Base-by-base conservation (phyloP, 2,113 vertebrate genomes). In the Benitochromis conjunctus region DNA sequence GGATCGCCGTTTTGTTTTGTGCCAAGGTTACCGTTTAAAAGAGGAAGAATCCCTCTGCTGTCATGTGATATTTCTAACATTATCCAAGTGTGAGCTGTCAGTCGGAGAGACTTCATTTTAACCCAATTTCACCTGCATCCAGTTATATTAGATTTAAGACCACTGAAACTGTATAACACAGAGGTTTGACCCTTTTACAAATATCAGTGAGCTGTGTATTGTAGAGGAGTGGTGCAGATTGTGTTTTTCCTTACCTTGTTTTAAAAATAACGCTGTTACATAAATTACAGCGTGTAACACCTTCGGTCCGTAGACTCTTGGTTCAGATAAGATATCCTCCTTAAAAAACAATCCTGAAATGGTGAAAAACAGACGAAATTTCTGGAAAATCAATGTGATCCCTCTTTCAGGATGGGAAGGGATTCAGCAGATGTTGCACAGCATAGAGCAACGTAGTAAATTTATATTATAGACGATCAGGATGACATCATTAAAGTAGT, bases 31-130 rank as follows among this genome's bases (percentile, higher is more conserved):
- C 48, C 57, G 19, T 82, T 60, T 62, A 64, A 95, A 95, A 95
- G 94, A 92, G 93, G 94, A 95, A 95, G 87, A 90, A 38, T 76
- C 41, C 31, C 11, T 36, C 6, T 53, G 18, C 46, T 66, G 83
- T 95, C 94, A 95, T 94, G 95, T 95, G 94, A 95, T 86, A 21
- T 62, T 53, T 88, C 38, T 48, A 83, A 62, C 26, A 78, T 82
- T 80, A 74, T 51, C 69, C 9, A 31, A 51, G 79, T 64, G 86
- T 91, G 88, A 92, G 83, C 80, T 89, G 88, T 91, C 80, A 74
- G 46, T 46, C 60, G 64, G 48, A 31, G 43, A 51, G 46, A 76
- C 71, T 48, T 74, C 2, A 3, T 74, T 48, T 74, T 48, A 31
- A 74, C 29, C 9, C 18, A 48, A 29, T 76, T 10, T 51, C 71